These are phyloP conservation scores for Eumaeus atala DNA, from an alignment of 1,140 invertebrate species.

Conservation along the genomic window DNA sequence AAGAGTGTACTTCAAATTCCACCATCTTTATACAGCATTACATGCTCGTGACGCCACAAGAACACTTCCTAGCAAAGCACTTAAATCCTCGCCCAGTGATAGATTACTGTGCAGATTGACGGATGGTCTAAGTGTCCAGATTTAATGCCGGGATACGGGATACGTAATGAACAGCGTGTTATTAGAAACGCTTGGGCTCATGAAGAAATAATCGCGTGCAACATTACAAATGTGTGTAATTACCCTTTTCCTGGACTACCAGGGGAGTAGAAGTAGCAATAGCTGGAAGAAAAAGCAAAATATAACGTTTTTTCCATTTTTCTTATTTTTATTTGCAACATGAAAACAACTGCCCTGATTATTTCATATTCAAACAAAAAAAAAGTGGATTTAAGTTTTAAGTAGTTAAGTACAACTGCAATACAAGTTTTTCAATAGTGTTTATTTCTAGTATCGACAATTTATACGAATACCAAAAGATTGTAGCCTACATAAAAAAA, in stretches of 20 bases:
- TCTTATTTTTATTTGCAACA: no score
- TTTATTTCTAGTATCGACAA: no score
- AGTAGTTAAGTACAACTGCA: no score
- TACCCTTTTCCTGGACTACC: not conserved
- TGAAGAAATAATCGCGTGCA: slow-evolving; percentile 3
- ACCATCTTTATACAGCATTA: slow-evolving; percentile 3
- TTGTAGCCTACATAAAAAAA: no score
- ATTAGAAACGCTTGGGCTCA: slow-evolving; percentile 4
- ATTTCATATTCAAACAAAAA: no score
- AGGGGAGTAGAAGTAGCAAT: no score
- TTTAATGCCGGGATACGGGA: slow-evolving; percentile 7
- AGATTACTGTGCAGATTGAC: slow-evolving; percentile 7
- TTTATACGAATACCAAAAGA: no score
- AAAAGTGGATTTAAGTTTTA: no score
- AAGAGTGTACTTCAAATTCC: not conserved
- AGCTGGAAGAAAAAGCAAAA: no score
- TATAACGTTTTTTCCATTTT: no score
- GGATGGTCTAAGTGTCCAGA: slow-evolving; percentile 11
- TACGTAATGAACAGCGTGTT: slow-evolving; percentile 9
- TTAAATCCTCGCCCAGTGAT: slow-evolving; percentile 7
- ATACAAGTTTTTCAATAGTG: no score
- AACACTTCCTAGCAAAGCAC: slow-evolving; percentile 4
- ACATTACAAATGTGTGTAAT: slow-evolving; percentile 6
- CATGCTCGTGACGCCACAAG: not conserved
- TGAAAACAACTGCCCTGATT: no score